phyloP scores from a whole-genome alignment of 2,888 invertebrate genomes.

The Elysia crispata region DNA sequence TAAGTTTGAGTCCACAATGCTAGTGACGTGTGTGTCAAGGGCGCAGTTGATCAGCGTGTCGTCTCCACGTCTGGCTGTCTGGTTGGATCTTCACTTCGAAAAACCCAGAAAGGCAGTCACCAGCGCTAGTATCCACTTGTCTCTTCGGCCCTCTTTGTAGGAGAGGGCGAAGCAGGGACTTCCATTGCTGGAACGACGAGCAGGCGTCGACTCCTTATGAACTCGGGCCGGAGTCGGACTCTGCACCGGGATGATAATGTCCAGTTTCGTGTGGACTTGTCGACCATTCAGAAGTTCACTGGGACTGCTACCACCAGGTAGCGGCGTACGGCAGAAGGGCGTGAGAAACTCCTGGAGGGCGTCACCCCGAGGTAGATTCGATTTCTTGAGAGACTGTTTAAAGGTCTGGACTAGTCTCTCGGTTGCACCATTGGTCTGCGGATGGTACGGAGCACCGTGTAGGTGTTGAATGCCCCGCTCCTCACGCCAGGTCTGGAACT shows the following conservation, averaged over 20 bases:
- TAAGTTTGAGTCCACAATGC: not conserved
- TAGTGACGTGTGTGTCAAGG: slow-evolving; percentile 13
- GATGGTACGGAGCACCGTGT: slow-evolving; percentile 53
- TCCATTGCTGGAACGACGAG: not conserved
- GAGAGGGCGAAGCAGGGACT: slow-evolving; percentile 17
- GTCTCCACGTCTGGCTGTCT: slow-evolving; percentile 6
- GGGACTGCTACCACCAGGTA: not conserved
- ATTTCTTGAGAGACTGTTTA: slow-evolving; percentile 46
- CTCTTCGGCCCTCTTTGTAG: slow-evolving; percentile 5
- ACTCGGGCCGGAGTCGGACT: slow-evolving; percentile 10
- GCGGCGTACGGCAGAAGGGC: slow-evolving; percentile 22
- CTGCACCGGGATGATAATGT: not conserved
- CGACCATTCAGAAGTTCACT: slow-evolving; percentile 3
- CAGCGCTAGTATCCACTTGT: slow-evolving; percentile 15
- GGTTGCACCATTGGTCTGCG: slow-evolving; percentile 52
- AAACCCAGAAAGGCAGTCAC: slow-evolving; percentile 5
- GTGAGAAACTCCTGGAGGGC: slow-evolving; percentile 36
- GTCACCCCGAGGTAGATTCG: not conserved
- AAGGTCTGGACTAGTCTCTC: slow-evolving; percentile 56
- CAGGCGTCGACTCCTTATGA: not conserved
- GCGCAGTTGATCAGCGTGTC: slow-evolving; percentile 9
- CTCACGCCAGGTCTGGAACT: slow-evolving; percentile 49
- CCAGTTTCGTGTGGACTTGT: not conserved
- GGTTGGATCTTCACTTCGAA: slow-evolving; percentile 1
- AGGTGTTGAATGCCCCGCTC: slow-evolving; percentile 50